Evolutionary conservation across 2,113 vertebrate species (phyloP).

Genomic region (Pao palembangensis): DNA sequence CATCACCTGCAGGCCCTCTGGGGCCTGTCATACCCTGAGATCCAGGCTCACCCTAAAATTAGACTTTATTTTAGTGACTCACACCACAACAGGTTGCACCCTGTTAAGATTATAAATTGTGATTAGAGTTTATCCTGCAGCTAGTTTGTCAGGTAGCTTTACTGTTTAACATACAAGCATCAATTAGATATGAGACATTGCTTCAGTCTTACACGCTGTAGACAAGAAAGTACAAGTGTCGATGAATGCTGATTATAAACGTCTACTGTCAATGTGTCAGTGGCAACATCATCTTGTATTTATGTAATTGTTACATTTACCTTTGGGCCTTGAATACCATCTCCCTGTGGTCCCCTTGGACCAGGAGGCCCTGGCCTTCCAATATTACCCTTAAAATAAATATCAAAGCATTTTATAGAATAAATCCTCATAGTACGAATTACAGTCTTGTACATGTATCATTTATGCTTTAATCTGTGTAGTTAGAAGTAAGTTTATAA

Average conservation of each 20-base stretch:
- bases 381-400: conserved; percentile 75
- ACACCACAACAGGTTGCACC: not conserved
- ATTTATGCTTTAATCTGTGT: not conserved
- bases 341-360: conserved; percentile 79
- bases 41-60: conserved; percentile 83
- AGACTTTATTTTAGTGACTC: conserved; percentile 9
- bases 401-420: not conserved
- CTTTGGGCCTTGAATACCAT: conserved; percentile 87
- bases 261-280: too few relatives aligned
- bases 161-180: conserved; percentile 12
- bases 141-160: not conserved
- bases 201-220: conserved; percentile 1
- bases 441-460: not conserved
- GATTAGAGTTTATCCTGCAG: conserved; percentile 11
- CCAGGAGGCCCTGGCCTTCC: conserved; percentile 80
- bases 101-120: conserved; percentile 18
- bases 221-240: not conserved
- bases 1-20: conserved; percentile 83
- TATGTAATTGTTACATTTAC: conserved; percentile 56
- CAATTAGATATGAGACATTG: not conserved
- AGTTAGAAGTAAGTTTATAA: too few relatives aligned
- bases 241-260: not conserved
- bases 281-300: not conserved
- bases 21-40: conserved; percentile 84
- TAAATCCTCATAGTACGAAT: not conserved